Base-by-base conservation (phyloP, 1,140 invertebrate species). In the Drosophila funebris region DNA sequence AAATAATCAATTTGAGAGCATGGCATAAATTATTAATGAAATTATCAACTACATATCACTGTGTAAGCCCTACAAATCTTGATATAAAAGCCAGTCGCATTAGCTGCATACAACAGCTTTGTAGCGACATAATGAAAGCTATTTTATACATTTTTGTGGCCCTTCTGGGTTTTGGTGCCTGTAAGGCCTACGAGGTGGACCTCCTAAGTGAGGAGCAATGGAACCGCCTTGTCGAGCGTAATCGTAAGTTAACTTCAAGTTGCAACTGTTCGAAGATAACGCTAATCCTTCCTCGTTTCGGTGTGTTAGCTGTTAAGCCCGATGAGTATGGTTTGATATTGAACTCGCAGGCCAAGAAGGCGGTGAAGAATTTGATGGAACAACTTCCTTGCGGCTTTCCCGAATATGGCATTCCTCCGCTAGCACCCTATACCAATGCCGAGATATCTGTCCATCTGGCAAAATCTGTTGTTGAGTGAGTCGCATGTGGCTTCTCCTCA, bases 381-480 rank as follows among this genome's bases (percentile, higher is more conserved):
- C 83, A 90, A 56, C 46, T 91, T 68, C 87, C 90, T 27, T 91
- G 90, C 33, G 90, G 90, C n/a, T 91, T 74, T 37, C 90, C 87
- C 11, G 44, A 77, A 52, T 78, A 85, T 43, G 90, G 90, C 27
- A 72, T 91, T 20, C 90, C 90, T 0, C 90, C 90, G 7, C n/a
- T 91, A 24, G 87, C 90, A 6, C 90, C 90, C 27, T 91, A 91
- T 20, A 91, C 90, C 24, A 91, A 91, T 70, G 83, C 83, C 16
- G 78, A 91, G 53, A 37, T 91, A n/a, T 60, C 73, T 11, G 61
- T 91, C 11, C 69, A 91, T 62, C 54, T 91, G 56, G 74, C 66
- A 14, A 37, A 78, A 48, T 88, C 80, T 0, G 76, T 89, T 9
- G 78, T 91, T 4, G 90, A 91, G 90, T 91, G 53, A 90, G 90